These are phyloP conservation scores for Chironomus tepperi DNA, from an alignment of 1,140 invertebrate genomes.

Conservation along the genomic window DNA sequence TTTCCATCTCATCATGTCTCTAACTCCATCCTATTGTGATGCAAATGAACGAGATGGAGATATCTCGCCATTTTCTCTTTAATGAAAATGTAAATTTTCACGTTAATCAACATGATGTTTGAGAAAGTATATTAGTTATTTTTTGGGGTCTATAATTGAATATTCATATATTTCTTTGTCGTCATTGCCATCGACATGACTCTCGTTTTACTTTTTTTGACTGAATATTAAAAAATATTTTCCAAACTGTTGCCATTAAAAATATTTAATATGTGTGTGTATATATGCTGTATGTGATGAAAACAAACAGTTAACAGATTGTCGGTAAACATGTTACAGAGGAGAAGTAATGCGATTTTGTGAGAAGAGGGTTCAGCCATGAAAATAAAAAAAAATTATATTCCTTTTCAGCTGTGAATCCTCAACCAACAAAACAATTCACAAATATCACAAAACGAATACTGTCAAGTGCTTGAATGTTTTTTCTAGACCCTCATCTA, in stretches of 20 bases:
- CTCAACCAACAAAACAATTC: background rate
- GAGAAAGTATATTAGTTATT: background rate
- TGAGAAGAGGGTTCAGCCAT: background rate
- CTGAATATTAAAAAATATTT: background rate
- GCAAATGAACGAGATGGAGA: background rate
- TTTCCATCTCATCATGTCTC: too few species aligned
- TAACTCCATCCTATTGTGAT: background rate
- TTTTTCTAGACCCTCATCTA: constrained; percentile 12
- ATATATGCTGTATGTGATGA: background rate
- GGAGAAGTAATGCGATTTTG: background rate
- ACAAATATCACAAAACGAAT: too few species aligned
- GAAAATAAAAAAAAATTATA: background rate
- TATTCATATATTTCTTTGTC: background rate
- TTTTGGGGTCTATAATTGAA: background rate
- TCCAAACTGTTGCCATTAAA: background rate
- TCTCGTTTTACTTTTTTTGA: background rate
- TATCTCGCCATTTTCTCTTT: background rate
- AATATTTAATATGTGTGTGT: too few species aligned
- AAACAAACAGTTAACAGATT: constrained; percentile 14
- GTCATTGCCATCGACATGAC: background rate
- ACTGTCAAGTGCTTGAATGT: background rate
- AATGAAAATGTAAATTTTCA: background rate
- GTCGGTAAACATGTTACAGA: constrained; percentile 1
- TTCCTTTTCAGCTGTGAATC: background rate
- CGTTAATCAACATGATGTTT: constrained; percentile 12